Evolutionary conservation across 2,888 invertebrate species (phyloP).

Genomic region (Folsomia manolachei): DNA sequence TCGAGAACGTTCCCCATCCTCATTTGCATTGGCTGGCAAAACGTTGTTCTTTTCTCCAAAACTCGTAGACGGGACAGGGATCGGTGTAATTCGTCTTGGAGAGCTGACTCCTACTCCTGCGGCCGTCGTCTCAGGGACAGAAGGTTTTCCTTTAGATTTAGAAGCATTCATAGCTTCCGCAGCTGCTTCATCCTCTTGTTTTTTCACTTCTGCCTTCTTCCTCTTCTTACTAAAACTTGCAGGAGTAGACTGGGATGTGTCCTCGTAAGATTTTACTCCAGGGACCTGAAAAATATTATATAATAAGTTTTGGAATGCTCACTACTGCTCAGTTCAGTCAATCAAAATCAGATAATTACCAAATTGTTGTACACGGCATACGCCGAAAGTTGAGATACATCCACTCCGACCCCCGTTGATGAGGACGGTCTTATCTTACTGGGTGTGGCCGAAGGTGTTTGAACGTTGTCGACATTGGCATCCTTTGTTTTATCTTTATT

Average conservation of each 20-base stretch:
- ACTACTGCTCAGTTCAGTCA: no score
- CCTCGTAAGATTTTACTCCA: constrained; percentile 40
- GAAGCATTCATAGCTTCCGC: neutral
- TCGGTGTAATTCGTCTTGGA: neutral
- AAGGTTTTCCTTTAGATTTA: neutral
- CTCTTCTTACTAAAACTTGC: constrained; percentile 6
- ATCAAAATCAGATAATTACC: no score
- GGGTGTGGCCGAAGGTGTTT: no score
- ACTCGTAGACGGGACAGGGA: neutral
- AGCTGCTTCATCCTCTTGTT: neutral
- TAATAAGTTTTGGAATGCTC: no score
- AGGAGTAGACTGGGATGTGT: constrained; percentile 19
- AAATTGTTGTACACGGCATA: constrained; percentile 40
- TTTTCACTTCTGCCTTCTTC: constrained; percentile 23
- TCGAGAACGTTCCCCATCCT: neutral
- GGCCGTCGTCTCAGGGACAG: neutral
- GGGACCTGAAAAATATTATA: constrained; percentile 42
- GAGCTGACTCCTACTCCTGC: neutral
- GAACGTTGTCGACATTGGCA: neutral
- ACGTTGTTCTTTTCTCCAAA: no score
- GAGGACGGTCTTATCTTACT: no score
- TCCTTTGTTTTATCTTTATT: neutral
- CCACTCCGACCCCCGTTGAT: constrained; percentile 8
- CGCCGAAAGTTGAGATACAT: constrained; percentile 26
- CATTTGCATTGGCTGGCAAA: no score